Evolutionary conservation across 2,113 vertebrate species (phyloP).

Genomic region (Gallinago undulata): DNA sequence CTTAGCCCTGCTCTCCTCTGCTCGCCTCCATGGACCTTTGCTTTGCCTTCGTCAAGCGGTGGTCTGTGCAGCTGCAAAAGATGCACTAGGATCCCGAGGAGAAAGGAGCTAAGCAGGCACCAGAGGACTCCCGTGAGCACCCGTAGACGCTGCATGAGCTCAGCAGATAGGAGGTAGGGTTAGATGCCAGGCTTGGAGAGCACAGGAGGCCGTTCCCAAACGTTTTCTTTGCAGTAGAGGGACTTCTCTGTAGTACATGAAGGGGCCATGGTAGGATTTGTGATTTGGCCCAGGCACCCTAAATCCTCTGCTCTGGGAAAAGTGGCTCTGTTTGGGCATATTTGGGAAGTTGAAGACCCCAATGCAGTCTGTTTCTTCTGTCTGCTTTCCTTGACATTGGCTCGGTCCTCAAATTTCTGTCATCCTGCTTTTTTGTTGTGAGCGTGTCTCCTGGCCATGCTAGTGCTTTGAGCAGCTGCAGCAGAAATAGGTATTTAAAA

Average conservation of each 20-base stretch:
- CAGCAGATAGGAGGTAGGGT: not conserved
- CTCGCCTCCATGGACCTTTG: not conserved
- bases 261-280: fast-evolving
- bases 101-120: not conserved
- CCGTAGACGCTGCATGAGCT: not conserved
- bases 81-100: not conserved
- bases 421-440: not conserved
- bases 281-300: not conserved
- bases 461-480: not conserved
- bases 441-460: fast-evolving
- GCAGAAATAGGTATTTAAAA: not conserved
- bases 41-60: fast-evolving
- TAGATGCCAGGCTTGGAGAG: not conserved
- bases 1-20: not conserved
- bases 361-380: not conserved
- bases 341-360: not conserved
- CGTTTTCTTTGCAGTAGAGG: not conserved
- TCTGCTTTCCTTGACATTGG: not conserved
- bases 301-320: not conserved
- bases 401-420: conserved; percentile 14
- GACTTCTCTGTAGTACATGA: not conserved
- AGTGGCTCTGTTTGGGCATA: not conserved
- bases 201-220: not conserved
- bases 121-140: fast-evolving
- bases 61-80: not conserved